Evolutionary conservation across 2,888 invertebrate genomes (phyloP), one percentile per base, ranked within the genome.

Genomic region (Cheilosia pagana): DNA sequence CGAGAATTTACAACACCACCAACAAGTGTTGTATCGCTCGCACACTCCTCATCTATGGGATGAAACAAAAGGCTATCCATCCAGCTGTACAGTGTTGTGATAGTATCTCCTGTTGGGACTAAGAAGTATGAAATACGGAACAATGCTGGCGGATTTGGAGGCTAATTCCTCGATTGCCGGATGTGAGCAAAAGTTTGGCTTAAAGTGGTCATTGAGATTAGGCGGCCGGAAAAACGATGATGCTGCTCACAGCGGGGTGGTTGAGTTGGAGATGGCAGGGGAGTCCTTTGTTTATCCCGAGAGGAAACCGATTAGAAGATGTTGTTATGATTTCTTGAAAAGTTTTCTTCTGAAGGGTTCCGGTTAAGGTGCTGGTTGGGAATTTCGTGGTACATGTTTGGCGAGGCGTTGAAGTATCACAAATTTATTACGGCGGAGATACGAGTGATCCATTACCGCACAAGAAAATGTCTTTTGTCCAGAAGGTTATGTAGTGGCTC

Each of bases 161-260:
- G 85, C 85, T 85, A 85, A 85, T 85, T 85, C 85, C 75, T 67
- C 65, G 62, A 75, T 71, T 71, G 70, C 85, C 85, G 85, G 81
- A 85, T 81, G 76, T 81, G 77, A 85, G 81, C 35, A 55, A 85
- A 85, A 85, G 85, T 85, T 85, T 76, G 35, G 23, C 23, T 71
- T 53, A 59, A 85, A 85, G 85, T 81, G 85, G 85, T 76, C 85
- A 85, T 85, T 85, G 83, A 85, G 83, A 79, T 85, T 85, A 85
- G 85, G 81, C 71, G 52, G 60, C 75, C 85, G 85, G 75, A 81
- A 85, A 79, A 70, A 85, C 67, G 81, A 76, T 85, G 85, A 55
- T 83, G 65, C 21, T 59, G 65, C 70, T 48, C 48, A 77, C 67
- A 72, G 28, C 65, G n/a, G 39, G 52, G 43, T 23, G 60, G 16